Evolutionary conservation across 2,113 vertebrate species (phyloP).

Genomic region (Prochilodus magdalenae): DNA sequence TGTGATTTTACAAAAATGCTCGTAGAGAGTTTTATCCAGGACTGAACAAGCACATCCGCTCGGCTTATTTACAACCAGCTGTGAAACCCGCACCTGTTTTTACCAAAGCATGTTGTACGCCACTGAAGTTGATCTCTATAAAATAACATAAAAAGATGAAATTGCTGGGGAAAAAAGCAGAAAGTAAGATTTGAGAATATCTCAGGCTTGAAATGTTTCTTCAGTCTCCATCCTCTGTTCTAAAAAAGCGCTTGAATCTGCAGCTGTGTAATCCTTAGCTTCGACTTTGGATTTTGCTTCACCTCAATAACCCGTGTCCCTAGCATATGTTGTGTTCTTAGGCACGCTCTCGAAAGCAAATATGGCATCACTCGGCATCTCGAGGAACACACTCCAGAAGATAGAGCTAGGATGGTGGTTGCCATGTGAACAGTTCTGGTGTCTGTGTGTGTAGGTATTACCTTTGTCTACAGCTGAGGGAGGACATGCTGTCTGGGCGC

Average conservation of each 20-base stretch:
- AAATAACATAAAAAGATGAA: not conserved
- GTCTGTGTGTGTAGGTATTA: constrained; percentile 85
- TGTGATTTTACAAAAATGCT: not conserved
- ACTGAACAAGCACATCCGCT: not conserved
- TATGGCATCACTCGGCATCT: not conserved
- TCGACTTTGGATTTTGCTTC: not conserved
- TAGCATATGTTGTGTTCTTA: not conserved
- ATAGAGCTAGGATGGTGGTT: not conserved
- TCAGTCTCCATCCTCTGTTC: not conserved
- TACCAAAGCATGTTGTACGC: not conserved
- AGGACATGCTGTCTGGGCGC: constrained; percentile 94
- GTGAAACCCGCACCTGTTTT: not conserved
- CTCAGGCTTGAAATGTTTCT: not conserved
- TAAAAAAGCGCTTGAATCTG: not conserved
- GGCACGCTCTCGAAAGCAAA: not conserved
- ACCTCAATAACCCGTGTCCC: not conserved
- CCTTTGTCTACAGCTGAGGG: constrained; percentile 95
- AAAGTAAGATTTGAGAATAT: not conserved
- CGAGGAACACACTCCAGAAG: not conserved
- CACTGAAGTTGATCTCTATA: not conserved
- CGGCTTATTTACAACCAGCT: not conserved
- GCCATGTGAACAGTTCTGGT: not conserved
- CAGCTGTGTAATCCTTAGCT: not conserved
- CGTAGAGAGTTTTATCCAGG: not conserved
- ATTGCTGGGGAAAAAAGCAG: too few relatives aligned